Evolutionary conservation across 2,113 vertebrate species (phyloP), one percentile per base, ranked within the genome.

Genomic region (Trachemys scripta): DNA sequence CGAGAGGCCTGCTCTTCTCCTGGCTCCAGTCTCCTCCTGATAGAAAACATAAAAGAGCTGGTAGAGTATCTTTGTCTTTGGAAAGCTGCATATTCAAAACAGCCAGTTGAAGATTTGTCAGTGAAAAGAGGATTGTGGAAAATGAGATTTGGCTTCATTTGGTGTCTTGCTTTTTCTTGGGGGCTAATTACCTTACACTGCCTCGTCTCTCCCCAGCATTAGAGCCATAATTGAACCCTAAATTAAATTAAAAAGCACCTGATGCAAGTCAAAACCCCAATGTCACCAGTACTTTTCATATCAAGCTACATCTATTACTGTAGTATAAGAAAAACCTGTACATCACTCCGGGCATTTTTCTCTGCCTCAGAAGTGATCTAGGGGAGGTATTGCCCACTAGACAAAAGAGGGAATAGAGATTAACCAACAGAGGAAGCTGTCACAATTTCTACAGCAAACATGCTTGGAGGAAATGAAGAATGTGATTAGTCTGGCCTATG

Each of bases 41-140:
- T 89, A 85, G 90, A 96, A 1, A 69, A 59, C 82, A 24, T 90
- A 50, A 85, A 96, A 47, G 91, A 96, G 62, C 13, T 57, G 90
- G 84, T 95, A 85, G 17, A 72, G 65, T 72, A 38, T 38, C 35
- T 72, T 72, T 38, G 17, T 72, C 8, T 72, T 35, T n/a, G 59
- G 65, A 38, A 16, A 72, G 65, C n/a, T 72, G 35, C 6, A 62
- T 31, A 29, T 62, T 31, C 59, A 62, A 62, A 62, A 62, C 59
- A 12, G 56, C 25, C 56, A 57, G 2, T 27, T 27, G 25, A 57
- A 57, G 56, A 27, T 57, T 57, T 62, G 59, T 24, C 57, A 69
- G 35, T 16, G 8, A n/a, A 69, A 69, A n/a, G 11, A 65, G 35
- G 35, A 69, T 17, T 8, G 45, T 45, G 16, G 65, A 17, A 9